Evolutionary conservation across 1,140 invertebrate species (phyloP).

Genomic region (Hydropsyche tenuis): DNA sequence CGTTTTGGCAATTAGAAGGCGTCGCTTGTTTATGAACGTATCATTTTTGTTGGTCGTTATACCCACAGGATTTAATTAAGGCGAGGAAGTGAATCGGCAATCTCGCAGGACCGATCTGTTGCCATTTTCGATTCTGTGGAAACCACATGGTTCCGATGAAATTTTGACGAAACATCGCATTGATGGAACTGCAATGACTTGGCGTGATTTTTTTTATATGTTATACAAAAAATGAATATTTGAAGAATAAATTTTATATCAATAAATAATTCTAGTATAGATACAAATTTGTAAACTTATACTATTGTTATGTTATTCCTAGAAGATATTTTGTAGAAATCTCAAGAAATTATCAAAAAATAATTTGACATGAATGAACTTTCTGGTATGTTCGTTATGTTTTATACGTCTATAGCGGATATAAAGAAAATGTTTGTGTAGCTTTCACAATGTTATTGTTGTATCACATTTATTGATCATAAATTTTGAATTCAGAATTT

Average conservation of each 20-base stretch:
- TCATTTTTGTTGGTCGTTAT: background rate
- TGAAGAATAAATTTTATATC: too few species aligned
- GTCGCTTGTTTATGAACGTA: background rate
- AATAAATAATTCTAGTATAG: too few species aligned
- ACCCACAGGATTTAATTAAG: slow-evolving; percentile 21
- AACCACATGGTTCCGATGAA: slow-evolving; percentile 30
- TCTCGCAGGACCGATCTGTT: background rate
- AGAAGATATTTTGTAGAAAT: too few species aligned
- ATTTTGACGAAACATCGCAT: background rate
- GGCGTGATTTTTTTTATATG: background rate
- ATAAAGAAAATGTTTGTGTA: too few species aligned
- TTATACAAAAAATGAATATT: too few species aligned
- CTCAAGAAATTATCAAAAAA: too few species aligned
- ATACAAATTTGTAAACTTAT: too few species aligned
- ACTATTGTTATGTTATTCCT: too few species aligned
- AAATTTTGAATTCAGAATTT: background rate
- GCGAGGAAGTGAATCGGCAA: slow-evolving; percentile 28
- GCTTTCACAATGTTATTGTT: too few species aligned
- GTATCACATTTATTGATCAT: too few species aligned
- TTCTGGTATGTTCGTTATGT: background rate
- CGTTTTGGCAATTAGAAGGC: background rate
- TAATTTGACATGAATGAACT: background rate
- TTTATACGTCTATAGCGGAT: too few species aligned
- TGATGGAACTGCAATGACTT: slow-evolving; percentile 16
- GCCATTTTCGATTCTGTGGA: slow-evolving; percentile 24